phyloP scores from a whole-genome alignment of 2,888 invertebrate species.

The Theretra japonica region DNA sequence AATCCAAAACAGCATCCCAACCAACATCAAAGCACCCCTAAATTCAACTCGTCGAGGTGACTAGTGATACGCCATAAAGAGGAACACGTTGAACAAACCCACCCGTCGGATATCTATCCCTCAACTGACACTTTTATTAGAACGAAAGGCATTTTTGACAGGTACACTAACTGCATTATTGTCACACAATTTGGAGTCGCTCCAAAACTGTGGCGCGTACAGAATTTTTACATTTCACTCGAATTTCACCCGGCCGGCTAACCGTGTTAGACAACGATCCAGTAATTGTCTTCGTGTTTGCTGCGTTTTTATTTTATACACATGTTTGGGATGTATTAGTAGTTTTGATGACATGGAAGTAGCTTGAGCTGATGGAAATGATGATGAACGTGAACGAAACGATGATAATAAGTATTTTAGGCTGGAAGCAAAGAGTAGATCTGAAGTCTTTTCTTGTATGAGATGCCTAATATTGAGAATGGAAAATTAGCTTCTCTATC shows the following conservation, averaged over 20 bases:
- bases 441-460: no score
- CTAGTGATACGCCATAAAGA: constrained; percentile 2
- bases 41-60: background rate
- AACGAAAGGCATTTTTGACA: constrained; percentile 56
- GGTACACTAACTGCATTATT: constrained; percentile 62
- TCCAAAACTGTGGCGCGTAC: constrained; percentile 50
- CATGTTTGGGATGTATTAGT: no score
- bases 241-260: constrained; percentile 45
- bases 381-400: no score
- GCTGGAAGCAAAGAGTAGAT: no score
- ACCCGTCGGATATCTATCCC: constrained; percentile 25
- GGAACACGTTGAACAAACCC: constrained; percentile 22
- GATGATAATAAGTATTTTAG: no score
- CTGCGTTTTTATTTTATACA: background rate
- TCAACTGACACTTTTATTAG: constrained; percentile 51
- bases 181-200: constrained; percentile 63
- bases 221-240: constrained; percentile 45
- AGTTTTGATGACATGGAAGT: no score
- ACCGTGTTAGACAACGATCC: constrained; percentile 20
- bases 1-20: background rate
- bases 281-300: constrained; percentile 26
- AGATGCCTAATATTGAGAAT: no score
- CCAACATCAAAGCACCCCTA: background rate
- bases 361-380: no score
- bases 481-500: no score